Base-by-base conservation (phyloP, 1,140 invertebrate species). In the Calephelis virginiensis region DNA sequence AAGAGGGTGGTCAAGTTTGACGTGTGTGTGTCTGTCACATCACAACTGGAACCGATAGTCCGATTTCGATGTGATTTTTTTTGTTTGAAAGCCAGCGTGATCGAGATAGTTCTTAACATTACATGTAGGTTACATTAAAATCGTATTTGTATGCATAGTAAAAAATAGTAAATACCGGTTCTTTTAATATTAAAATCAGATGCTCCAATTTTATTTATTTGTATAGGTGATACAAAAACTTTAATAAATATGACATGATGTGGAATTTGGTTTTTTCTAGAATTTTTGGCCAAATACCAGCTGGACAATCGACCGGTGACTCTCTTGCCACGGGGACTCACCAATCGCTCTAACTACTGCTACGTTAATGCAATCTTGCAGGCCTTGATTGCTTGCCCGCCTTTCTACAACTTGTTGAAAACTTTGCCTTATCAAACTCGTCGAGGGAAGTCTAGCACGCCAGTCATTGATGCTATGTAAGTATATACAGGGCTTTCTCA, bases 361-460 rank as follows among this genome's bases (percentile, higher is more conserved):
- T 99, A 98, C 80, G 97, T 98, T 38, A 99, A 99, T 91, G 97
- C 97, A 40, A 97, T 96, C 67, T 90, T 97, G 46, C 97, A 98
- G 92, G 97, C 97, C 0, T 90, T 99, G 61, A 92, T 99, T 0
- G 97, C 96, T 37, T 99, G 97, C 88, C 96, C 97, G 13, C 97
- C 97, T 0, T 97, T 99, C 91, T 98, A 97, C 83, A 97, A 98
- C 92, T 92, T 98, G 77, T 91, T 99, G 72, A 95, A 94, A 74
- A 93, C 95, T 50, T 86, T 96, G 73, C 93, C 94, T 8, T 92
- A 94, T 77, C 92, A 94, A 64, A 90, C 92, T 4, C 85, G 93
- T 9, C 93, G 93, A 64, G 88, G 91, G 13, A 93, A 93, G 71
- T 95, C 95, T n/a, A 93, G 94, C 56, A 97, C 96, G 7, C 97